Base-by-base conservation (phyloP, 1,140 invertebrate species). In the Camponotus vicinus region DNA sequence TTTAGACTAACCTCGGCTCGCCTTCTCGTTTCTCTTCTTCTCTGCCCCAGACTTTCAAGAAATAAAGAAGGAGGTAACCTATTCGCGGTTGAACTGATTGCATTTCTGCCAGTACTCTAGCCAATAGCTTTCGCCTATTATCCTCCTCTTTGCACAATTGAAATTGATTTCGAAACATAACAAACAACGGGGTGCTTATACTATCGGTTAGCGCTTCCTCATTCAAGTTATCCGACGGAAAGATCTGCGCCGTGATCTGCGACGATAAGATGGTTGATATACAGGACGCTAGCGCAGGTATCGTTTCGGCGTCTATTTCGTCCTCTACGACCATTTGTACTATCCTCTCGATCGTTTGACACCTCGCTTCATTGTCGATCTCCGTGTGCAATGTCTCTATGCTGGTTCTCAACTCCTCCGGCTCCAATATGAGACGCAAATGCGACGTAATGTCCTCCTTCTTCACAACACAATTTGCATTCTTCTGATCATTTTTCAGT, bases 51-150 rank as follows among this genome's bases (percentile, higher is more conserved):
- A 98, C 97, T 96, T 98, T 98, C 63, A 98, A 95, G 94, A 98
- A 98, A 94, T 98, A 99, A 32, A 99, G 95, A 64, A 99, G 95
- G 87, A 98, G 96, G 94, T 98, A 99, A 73, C 98, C 98, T 77
- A 98, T 96, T 92, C 96, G 96, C 5, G 97, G 96, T 92, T 98
- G 96, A 89, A 96, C 94, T 86, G 94, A 95, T 93, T 97, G 96
- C 95, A 98, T 97, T 95, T 97, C 98, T 89, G 96, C 97, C 61
- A 98, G 96, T 67, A 97, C 95, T 91, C 97, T 96, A 86, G 97
- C 96, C 86, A 98, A 94, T 73, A 97, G 95, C 94, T 98, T 97
- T 91, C 97, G 96, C 83, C 97, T 96, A 86, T 97, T 97, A 87
- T 98, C 97, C 92, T 98, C 98, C 90, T 98, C 97, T 91, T 97